phyloP scores from a whole-genome alignment of 1,140 invertebrate genomes.

The Hormaphis cornu region DNA sequence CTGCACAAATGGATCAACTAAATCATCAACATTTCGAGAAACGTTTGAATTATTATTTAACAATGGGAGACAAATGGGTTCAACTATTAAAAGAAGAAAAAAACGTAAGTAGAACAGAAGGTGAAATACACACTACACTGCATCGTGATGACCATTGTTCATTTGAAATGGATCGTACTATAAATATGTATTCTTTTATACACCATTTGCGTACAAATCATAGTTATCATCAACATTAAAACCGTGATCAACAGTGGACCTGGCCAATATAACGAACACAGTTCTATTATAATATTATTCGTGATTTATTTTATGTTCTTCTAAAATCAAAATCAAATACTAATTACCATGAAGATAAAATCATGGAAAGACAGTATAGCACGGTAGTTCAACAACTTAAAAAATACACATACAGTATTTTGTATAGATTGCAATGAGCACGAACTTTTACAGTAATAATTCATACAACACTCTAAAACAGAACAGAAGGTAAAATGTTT shows the following conservation, averaged over 20 bases:
- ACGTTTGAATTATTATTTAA: too few species aligned
- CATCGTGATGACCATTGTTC: background rate
- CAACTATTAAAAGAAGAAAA: background rate
- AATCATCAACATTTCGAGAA: too few species aligned
- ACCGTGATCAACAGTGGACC: background rate
- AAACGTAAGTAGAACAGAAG: background rate
- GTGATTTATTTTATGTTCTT: background rate
- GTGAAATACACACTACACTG: background rate
- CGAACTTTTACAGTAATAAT: background rate
- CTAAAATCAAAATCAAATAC: background rate
- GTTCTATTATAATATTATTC: background rate
- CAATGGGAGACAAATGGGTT: too few species aligned
- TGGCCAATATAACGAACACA: background rate
- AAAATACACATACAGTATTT: background rate
- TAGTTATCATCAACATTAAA: background rate
- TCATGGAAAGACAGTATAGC: background rate
- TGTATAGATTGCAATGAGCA: background rate
- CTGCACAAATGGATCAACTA: too few species aligned
- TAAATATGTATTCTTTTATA: constrained; percentile 5
- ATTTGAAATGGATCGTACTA: background rate
- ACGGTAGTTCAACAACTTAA: background rate
- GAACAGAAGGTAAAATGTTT: too few species aligned
- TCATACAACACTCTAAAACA: background rate
- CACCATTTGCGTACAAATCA: background rate
- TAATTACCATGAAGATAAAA: constrained; percentile 10